These are phyloP conservation scores for Agrochola lychnidis DNA, from an alignment of 2,888 invertebrate species.

Conservation along the genomic window DNA sequence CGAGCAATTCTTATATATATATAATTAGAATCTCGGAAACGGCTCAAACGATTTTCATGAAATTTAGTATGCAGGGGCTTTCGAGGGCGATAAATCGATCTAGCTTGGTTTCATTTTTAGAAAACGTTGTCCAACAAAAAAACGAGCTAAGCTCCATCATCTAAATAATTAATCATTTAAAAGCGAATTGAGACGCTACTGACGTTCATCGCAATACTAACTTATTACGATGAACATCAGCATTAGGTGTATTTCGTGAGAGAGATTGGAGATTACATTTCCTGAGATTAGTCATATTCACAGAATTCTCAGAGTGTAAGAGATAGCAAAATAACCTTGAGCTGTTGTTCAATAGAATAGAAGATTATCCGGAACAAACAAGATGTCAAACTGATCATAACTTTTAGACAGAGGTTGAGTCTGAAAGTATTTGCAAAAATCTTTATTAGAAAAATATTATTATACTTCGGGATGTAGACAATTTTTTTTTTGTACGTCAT, in stretches of 20 bases:
- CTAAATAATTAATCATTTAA: background rate
- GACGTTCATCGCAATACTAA: background rate
- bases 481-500: too few relatives aligned
- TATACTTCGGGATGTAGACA: too few relatives aligned
- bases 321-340: slow-evolving; percentile 20
- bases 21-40: too few relatives aligned
- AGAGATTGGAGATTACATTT: background rate
- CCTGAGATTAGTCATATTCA: slow-evolving; percentile 13
- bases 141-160: too few relatives aligned
- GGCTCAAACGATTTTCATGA: too few relatives aligned
- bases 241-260: background rate
- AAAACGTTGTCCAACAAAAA: too few relatives aligned
- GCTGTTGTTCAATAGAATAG: slow-evolving; percentile 12
- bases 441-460: background rate
- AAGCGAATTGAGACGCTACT: background rate
- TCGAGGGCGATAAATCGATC: too few relatives aligned
- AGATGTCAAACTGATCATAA: background rate
- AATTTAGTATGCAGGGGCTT: too few relatives aligned
- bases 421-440: background rate
- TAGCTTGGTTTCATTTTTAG: too few relatives aligned
- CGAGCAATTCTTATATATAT: too few relatives aligned
- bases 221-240: too few relatives aligned
- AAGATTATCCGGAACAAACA: slow-evolving; percentile 5
- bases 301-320: background rate
- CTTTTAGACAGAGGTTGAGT: background rate